phyloP scores from a whole-genome alignment of 35 echinoderm and acorn worm species.

The Heliocidaris erythrogramma region DNA sequence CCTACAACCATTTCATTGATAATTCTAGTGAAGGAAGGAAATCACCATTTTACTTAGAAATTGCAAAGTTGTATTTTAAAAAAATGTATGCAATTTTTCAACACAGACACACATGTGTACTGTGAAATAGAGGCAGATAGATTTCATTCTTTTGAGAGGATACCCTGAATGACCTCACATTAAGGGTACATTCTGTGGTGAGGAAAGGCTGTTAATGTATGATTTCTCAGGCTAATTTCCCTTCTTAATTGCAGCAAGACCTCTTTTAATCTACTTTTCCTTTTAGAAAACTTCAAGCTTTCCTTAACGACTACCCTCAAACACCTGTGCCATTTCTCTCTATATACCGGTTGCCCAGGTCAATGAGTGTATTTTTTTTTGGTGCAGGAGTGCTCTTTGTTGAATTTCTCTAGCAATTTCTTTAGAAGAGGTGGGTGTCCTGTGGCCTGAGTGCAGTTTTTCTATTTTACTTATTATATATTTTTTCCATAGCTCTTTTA shows the following conservation, averaged over 20 bases:
- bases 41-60: too few relatives aligned
- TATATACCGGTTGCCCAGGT: background rate
- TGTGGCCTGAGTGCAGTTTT: too few relatives aligned
- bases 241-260: background rate
- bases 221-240: background rate
- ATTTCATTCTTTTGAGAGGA: background rate
- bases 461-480: too few relatives aligned
- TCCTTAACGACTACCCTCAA: background rate
- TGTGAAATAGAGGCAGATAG: too few relatives aligned
- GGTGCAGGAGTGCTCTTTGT: background rate
- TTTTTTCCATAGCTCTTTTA: too few relatives aligned
- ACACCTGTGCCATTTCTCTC: background rate
- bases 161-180: background rate
- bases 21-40: too few relatives aligned
- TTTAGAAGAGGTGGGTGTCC: background rate
- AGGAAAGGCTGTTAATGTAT: conserved; percentile 2
- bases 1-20: too few relatives aligned
- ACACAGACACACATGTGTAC: too few relatives aligned
- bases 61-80: too few relatives aligned
- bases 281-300: background rate
- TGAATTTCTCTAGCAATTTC: background rate
- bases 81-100: too few relatives aligned
- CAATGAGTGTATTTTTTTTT: too few relatives aligned
- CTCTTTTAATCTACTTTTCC: background rate
- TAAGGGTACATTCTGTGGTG: background rate